Evolutionary conservation across 2,113 vertebrate species (phyloP).

Genomic region (Corythornis vintsioides): DNA sequence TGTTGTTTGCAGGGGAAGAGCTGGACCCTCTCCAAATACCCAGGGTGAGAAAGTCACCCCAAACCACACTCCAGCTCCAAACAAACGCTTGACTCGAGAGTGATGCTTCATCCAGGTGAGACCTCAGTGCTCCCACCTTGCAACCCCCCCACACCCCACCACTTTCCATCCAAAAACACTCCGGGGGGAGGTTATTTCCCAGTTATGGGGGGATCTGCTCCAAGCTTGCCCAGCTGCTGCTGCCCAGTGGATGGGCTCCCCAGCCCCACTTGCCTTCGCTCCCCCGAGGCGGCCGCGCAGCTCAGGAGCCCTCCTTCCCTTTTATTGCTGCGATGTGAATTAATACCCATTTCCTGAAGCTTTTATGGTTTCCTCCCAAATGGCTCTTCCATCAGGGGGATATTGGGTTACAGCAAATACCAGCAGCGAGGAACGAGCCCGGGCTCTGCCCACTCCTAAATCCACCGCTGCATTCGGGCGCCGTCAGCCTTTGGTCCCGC

Average conservation of each 20-base stretch:
- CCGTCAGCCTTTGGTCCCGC: rapidly evolving
- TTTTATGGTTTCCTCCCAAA: conserved; percentile 66
- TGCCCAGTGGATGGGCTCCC: background rate
- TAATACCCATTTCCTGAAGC: conserved; percentile 66
- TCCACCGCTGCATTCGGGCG: background rate
- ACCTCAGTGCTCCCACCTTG: background rate
- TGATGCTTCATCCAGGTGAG: background rate
- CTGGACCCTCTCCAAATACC: background rate
- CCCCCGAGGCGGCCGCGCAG: background rate
- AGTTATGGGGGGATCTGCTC: rapidly evolving
- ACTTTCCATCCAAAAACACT: background rate
- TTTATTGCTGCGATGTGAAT: conserved; percentile 52
- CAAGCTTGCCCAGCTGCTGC: background rate
- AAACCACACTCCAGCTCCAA: background rate
- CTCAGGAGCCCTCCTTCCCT: conserved; percentile 9
- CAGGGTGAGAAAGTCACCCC: background rate
- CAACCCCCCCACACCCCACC: background rate
- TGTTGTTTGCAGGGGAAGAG: background rate
- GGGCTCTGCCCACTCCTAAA: background rate
- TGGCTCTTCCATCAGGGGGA: conserved; percentile 33
- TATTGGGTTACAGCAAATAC: conserved; percentile 43
- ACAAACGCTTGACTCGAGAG: background rate
- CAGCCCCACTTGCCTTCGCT: background rate
- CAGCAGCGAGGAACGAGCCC: background rate
- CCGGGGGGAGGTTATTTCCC: background rate